Evolutionary conservation across 1,140 invertebrate species (phyloP).

Genomic region (Stratiolaelaps scimitus): DNA sequence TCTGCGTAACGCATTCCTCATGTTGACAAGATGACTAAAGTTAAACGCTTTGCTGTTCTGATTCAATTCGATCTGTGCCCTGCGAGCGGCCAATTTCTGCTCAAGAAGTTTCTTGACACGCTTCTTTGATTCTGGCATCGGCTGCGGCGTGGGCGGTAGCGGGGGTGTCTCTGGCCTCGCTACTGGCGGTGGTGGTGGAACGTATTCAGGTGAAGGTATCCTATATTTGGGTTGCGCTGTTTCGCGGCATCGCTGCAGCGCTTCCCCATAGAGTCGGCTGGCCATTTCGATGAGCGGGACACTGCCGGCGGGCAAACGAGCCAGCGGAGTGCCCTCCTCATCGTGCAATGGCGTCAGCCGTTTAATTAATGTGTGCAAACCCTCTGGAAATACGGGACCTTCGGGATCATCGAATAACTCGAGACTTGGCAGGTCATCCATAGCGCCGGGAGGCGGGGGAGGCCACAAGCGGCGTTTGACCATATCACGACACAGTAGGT

Average conservation of each 20-base stretch:
- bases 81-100: conserved; percentile 4
- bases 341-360: conserved; percentile 10
- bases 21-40: conserved; percentile 10
- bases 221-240: neutral
- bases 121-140: conserved; percentile 1
- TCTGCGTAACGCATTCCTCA: neutral
- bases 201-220: conserved; percentile 20
- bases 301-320: neutral
- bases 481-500: conserved; percentile 5
- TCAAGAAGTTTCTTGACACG: conserved; percentile 23
- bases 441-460: neutral
- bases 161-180: neutral
- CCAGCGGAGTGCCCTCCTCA: neutral
- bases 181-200: conserved; percentile 3
- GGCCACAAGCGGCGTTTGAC: conserved; percentile 1
- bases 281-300: conserved; percentile 23
- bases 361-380: neutral
- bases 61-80: conserved; percentile 3
- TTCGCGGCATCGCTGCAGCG: neutral
- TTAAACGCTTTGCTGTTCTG: too few relatives aligned
- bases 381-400: conserved; percentile 1
- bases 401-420: conserved; percentile 15
- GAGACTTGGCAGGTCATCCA: neutral
- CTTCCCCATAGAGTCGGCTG: neutral
- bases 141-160: neutral